phyloP scores from a whole-genome alignment of 2,797 vertebrate species.

The Dryobates pubescens region DNA sequence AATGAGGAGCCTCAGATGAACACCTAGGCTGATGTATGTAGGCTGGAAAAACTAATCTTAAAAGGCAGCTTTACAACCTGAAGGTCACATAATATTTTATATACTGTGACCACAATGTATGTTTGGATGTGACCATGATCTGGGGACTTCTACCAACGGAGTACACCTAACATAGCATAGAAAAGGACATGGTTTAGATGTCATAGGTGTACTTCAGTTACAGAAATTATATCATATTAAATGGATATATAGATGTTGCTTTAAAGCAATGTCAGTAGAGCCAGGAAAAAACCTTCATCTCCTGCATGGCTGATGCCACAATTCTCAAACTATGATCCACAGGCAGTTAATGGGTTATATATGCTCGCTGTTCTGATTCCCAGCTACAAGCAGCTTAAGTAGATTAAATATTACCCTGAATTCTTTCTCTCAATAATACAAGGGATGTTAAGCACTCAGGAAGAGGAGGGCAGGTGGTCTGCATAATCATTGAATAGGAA shows the following conservation, averaged over 20 bases:
- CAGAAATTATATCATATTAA: neutral
- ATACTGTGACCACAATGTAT: neutral
- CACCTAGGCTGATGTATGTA: neutral
- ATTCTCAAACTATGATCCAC: neutral
- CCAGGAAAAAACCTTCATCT: neutral
- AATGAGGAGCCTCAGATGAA: neutral
- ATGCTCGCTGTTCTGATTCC: neutral
- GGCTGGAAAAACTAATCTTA: neutral
- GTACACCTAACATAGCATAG: neutral
- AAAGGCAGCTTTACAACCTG: neutral
- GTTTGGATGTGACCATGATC: neutral
- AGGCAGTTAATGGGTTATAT: neutral
- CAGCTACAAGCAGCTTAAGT: slow-evolving; percentile 12
- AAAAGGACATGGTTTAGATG: neutral
- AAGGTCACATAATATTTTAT: neutral
- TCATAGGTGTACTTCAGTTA: neutral
- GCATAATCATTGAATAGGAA: neutral
- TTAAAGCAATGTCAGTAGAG: neutral
- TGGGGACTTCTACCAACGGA: neutral
- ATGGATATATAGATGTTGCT: neutral
- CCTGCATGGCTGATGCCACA: neutral
- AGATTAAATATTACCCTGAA: neutral
- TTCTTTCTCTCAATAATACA: slow-evolving; percentile 2
- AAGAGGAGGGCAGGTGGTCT: slow-evolving; percentile 30
- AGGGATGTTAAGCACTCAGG: neutral